Conservation (phyloP, 1,140 invertebrate genomes). For the Brachionus sp. region DNA sequence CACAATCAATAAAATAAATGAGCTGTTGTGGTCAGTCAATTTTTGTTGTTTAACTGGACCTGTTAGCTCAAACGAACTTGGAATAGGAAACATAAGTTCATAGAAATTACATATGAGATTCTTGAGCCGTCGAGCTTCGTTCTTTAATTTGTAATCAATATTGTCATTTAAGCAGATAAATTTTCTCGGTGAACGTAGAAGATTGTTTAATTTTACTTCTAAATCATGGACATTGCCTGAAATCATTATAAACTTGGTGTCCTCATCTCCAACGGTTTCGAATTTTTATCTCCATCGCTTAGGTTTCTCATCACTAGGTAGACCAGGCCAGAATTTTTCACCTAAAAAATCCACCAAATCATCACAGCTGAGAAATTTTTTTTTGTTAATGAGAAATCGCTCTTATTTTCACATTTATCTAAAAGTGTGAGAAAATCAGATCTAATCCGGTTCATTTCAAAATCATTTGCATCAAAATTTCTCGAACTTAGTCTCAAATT, state of each 20-base stretch:
- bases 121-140: constrained; percentile 59
- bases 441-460: constrained; percentile 71
- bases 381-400: neutral
- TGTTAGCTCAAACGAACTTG: constrained; percentile 70
- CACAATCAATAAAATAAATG: neutral
- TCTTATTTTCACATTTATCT: neutral
- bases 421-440: constrained; percentile 58
- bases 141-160: constrained; percentile 64
- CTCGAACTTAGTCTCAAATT: neutral
- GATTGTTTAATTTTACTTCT: constrained; percentile 68
- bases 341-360: neutral
- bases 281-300: constrained; percentile 61
- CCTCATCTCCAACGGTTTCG: constrained; percentile 63
- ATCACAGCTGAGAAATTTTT: neutral
- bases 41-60: neutral
- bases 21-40: neutral
- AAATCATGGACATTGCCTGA: constrained; percentile 70
- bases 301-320: constrained; percentile 1
- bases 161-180: constrained; percentile 83
- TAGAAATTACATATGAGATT: constrained; percentile 74
- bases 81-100: constrained; percentile 70
- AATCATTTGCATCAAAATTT: constrained; percentile 56
- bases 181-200: constrained; percentile 70
- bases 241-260: constrained; percentile 76
- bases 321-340: constrained; percentile 20